Percentiles rank a stretch among this genome's conserved stretches.
phyloP scores from a whole-genome alignment of 2,113 vertebrate genomes.

The Hyperopisus bebe region DNA sequence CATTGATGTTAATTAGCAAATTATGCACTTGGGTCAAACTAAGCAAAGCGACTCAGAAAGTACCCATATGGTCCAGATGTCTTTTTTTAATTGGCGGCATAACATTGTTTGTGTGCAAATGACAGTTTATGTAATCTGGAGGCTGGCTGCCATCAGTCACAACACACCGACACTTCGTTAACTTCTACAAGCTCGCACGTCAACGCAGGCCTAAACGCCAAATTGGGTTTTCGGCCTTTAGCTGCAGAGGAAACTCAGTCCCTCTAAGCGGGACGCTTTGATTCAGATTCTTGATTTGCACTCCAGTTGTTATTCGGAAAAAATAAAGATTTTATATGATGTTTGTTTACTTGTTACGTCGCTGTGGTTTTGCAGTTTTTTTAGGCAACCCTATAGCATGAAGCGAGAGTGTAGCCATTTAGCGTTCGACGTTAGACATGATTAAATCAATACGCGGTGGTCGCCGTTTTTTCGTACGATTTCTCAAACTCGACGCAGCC shows the following conservation, averaged over 20 bases:
- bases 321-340: conserved; percentile 32
- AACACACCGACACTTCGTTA: not conserved
- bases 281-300: conserved; percentile 20
- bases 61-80: not conserved
- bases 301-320: conserved; percentile 22
- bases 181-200: not conserved
- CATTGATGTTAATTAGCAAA: not conserved
- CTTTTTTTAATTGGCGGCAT: not conserved
- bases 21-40: not conserved
- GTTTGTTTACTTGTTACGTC: conserved; percentile 31
- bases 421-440: no score
- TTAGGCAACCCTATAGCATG: not conserved
- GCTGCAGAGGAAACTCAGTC: conserved; percentile 31
- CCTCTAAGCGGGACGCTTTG: conserved; percentile 32
- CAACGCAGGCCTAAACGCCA: conserved; percentile 21
- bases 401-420: not conserved
- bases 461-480: not conserved
- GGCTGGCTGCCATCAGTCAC: not conserved
- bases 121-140: not conserved
- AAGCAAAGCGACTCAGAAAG: not conserved
- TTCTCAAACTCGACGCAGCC: not conserved
- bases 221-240: conserved; percentile 40
- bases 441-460: not conserved
- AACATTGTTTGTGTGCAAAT: not conserved
- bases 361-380: conserved; percentile 26